phyloP scores from a whole-genome alignment of 2,113 vertebrate species.

The Bujurquina vittata region DNA sequence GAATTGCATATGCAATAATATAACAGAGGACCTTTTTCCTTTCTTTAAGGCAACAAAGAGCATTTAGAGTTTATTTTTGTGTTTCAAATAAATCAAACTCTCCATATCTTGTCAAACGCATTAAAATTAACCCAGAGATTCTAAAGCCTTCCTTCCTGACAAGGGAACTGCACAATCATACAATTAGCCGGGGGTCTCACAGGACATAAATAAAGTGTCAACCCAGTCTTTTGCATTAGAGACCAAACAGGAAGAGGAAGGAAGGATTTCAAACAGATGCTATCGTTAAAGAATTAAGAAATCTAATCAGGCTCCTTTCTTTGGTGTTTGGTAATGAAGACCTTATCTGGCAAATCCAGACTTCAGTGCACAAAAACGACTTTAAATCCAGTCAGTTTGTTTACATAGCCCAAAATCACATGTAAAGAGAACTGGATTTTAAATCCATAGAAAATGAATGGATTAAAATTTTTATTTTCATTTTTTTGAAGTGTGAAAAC shows the following conservation, averaged over 20 bases:
- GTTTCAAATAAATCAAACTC: constrained; percentile 12
- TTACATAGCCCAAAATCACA: neutral
- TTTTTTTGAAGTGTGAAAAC: too few relatives aligned
- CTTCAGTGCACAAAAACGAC: constrained; percentile 8
- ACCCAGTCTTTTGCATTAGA: neutral
- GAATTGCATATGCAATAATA: neutral
- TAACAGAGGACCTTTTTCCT: neutral
- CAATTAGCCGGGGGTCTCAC: constrained; percentile 49
- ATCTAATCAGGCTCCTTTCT: constrained; percentile 43
- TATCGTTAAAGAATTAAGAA: constrained; percentile 68
- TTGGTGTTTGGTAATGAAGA: constrained; percentile 35
- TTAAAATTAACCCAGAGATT: constrained; percentile 33
- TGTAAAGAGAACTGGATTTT: neutral
- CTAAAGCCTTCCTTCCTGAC: constrained; percentile 60
- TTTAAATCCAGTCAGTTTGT: neutral
- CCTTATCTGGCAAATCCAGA: constrained; percentile 44
- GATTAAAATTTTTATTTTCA: too few relatives aligned
- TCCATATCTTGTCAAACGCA: constrained; percentile 7
- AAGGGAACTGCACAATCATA: constrained; percentile 40
- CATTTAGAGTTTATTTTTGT: neutral
- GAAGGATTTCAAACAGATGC: constrained; percentile 68
- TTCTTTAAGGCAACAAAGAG: neutral
- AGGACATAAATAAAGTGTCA: constrained; percentile 41
- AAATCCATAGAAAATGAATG: too few relatives aligned
- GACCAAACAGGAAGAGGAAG: constrained; percentile 60